Conservation (phyloP, 2,797 vertebrate genomes). For the Pseudochromis fuscus region DNA sequence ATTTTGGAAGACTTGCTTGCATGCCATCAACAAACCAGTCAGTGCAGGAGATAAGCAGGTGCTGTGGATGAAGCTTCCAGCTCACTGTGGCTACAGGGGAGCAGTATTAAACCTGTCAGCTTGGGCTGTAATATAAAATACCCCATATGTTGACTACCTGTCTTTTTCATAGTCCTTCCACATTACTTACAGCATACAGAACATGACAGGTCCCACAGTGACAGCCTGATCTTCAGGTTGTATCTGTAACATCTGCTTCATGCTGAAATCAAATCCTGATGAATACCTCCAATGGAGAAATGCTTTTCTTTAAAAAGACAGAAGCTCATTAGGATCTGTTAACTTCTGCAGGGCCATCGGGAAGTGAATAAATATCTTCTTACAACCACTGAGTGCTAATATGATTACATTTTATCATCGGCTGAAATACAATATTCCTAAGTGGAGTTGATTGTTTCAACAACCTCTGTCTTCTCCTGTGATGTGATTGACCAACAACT, state of each 20-base stretch:
- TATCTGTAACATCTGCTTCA: constrained; percentile 16
- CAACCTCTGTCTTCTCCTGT: constrained; percentile 23
- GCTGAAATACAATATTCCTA: constrained; percentile 3
- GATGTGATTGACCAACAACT: constrained; percentile 41
- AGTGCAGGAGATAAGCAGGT: constrained; percentile 52
- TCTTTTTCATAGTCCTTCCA: constrained; percentile 21
- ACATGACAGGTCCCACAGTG: constrained; percentile 29
- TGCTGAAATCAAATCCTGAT: constrained; percentile 20
- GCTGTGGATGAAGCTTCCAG: constrained; percentile 46
- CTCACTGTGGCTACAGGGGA: constrained; percentile 48
- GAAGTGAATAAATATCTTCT: background rate
- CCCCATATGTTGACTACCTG: constrained; percentile 52
- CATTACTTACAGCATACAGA: constrained; percentile 24
- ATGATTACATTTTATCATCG: constrained; percentile 6
- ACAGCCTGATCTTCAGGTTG: constrained; percentile 20
- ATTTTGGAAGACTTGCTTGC: constrained; percentile 36
- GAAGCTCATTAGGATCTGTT: background rate
- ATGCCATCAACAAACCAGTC: constrained; percentile 40
- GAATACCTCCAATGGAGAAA: background rate
- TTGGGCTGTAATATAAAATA: constrained; percentile 49
- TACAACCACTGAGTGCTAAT: background rate
- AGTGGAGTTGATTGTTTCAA: constrained; percentile 24
- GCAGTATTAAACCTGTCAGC: constrained; percentile 52
- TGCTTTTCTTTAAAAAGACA: constrained; percentile 1
- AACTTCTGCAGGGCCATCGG: constrained; percentile 1